Base-by-base conservation (phyloP, 2,888 invertebrate genomes). In the Cecidostiba fungosa region DNA sequence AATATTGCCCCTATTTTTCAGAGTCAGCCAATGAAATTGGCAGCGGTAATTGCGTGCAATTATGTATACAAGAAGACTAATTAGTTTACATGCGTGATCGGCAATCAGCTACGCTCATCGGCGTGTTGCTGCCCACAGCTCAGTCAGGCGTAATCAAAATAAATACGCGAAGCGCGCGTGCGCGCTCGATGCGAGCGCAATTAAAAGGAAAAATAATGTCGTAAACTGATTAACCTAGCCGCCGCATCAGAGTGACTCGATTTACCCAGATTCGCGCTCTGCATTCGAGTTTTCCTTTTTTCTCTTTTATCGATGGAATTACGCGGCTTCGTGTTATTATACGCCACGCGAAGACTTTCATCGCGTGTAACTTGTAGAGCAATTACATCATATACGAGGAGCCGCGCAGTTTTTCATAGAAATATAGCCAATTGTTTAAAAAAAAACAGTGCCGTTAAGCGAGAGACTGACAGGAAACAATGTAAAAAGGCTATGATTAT, bases 41-140 rank as follows among this genome's bases (percentile, higher is more conserved):
- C n/a, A 43, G 36, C 47, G 23, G 59, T 80, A 86, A 83, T 80
- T 79, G 72, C 79, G 14, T 29, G 62, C 79, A 80, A 83, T 86
- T 80, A 86, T 76, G 76, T 54, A 66, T 66, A 79, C 80, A 59
- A 43, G 79, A 62, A 62, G 26, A 80, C 79, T 80, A 86, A 86
- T 80, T 83, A 83, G 83, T 86, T 83, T 86, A 83, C 86, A 86
- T 50, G 62, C 80, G 79, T 74, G 83, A 86, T 77, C 83, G 82
- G 50, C 74, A 83, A 83, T 86, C 83, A 83, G 70, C 54, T 80
- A 16, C 69, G 54, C n/a, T 59, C 54, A 78, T 74, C 47, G 66
- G 26, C 32, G 47, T 6, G 66, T 16, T 5, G 26, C 50, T 39
- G 76, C n/a, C 23, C 39, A 39, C 50, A 29, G 72, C 29, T 19